These are phyloP conservation scores for Pelodiscus sinensis DNA, from an alignment of 2,113 vertebrate species.

Conservation along the genomic window DNA sequence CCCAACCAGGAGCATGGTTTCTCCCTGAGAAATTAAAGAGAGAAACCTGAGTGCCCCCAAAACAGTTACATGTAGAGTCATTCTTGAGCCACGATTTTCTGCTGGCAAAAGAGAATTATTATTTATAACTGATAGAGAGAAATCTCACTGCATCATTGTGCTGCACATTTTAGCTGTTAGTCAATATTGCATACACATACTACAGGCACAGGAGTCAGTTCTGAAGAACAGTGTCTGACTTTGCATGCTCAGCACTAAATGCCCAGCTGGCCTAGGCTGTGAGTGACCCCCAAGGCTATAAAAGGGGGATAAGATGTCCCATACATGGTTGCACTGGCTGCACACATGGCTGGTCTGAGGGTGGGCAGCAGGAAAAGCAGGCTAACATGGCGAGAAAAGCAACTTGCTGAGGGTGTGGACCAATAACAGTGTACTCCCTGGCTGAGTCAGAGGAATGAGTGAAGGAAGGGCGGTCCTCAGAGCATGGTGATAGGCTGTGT, in stretches of 20 bases:
- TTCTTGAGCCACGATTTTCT: not conserved
- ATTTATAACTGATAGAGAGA: not conserved
- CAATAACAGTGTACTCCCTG: not conserved
- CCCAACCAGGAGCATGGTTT: not conserved
- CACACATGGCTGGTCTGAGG: not conserved
- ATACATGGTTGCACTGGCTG: not conserved
- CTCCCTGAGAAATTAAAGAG: not conserved
- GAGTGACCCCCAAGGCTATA: not conserved
- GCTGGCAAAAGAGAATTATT: not conserved
- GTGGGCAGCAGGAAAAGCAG: too few relatives aligned
- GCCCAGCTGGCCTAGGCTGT: not conserved
- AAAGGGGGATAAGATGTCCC: not conserved
- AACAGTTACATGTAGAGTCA: not conserved
- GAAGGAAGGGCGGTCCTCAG: not conserved
- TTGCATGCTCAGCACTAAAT: not conserved
- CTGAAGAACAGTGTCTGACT: not conserved
- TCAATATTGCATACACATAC: not conserved
- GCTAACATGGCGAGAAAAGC: rapidly evolving
- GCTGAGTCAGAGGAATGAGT: not conserved
- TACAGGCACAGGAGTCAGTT: not conserved
- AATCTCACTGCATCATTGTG: not conserved
- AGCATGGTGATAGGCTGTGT: not conserved
- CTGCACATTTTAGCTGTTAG: not conserved
- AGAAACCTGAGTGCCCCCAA: not conserved
- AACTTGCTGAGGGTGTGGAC: not conserved